A percentile compares a stretch with the other conserved stretches of the same genome.
These are phyloP conservation scores for Phania funesta DNA, from an alignment of 2,888 invertebrate genomes.

Conservation along the genomic window DNA sequence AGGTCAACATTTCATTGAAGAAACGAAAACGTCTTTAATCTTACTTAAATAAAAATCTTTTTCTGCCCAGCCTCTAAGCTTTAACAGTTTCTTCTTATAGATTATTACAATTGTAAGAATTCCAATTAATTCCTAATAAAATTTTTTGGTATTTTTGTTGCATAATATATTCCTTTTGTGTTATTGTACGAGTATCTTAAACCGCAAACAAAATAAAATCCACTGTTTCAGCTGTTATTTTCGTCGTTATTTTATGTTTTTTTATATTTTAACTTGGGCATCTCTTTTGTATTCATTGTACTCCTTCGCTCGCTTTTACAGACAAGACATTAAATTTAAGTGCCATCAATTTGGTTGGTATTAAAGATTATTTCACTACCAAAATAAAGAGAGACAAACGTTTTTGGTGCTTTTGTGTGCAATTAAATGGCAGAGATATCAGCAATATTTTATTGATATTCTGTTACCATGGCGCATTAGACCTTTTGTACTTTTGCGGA, in stretches of 20 bases:
- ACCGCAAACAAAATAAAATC: conserved; percentile 55
- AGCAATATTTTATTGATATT: conserved; percentile 9
- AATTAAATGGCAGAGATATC: conserved; percentile 7
- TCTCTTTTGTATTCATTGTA: conserved; percentile 11
- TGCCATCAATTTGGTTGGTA: conserved; percentile 60
- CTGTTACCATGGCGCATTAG: not conserved
- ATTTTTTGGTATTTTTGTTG: conserved; percentile 2
- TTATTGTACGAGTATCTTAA: conserved; percentile 23
- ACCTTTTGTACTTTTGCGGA: conserved; percentile 15
- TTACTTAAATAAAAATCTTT: not conserved
- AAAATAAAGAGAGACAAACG: conserved; percentile 3
- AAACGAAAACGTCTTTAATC: too few relatives aligned
- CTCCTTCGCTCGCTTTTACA: not conserved
- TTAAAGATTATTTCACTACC: conserved; percentile 43
- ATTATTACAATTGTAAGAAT: conserved; percentile 29
- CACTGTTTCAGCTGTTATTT: conserved; percentile 48
- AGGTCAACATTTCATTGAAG: too few relatives aligned
- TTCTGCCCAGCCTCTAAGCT: not conserved
- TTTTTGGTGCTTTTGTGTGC: conserved; percentile 10
- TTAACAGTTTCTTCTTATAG: not conserved
- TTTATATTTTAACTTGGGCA: conserved; percentile 21
- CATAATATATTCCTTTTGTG: conserved; percentile 9
- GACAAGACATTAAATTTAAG: conserved; percentile 57
- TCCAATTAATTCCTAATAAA: conserved; percentile 33
- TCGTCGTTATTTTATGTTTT: conserved; percentile 26